Percentiles rank a stretch among this genome's conserved stretches.
Evolutionary conservation across 2,113 vertebrate genomes (phyloP).

Genomic region (Hemicordylus capensis): DNA sequence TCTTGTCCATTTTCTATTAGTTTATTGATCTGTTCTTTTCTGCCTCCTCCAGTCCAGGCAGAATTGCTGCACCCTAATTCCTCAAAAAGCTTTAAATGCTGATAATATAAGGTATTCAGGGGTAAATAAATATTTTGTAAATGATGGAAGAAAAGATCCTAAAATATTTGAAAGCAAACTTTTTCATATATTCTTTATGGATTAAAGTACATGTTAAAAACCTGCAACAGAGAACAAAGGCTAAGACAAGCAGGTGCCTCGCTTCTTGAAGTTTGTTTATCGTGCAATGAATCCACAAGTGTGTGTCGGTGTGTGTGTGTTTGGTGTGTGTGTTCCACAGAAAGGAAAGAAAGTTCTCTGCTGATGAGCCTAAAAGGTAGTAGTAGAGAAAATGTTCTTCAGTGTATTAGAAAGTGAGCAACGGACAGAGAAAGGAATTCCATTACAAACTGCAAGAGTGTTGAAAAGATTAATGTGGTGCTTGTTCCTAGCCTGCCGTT

Average conservation of each 20-base stretch:
- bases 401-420: constrained; percentile 43
- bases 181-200: not conserved
- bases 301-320: not conserved
- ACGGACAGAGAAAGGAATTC: constrained; percentile 53
- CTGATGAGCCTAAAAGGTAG: constrained; percentile 29
- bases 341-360: constrained; percentile 23
- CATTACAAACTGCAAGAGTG: constrained; percentile 41
- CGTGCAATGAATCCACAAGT: constrained; percentile 7
- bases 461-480: constrained; percentile 71
- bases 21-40: not conserved
- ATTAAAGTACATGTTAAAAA: not conserved
- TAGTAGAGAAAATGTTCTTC: constrained; percentile 40
- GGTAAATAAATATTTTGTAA: constrained; percentile 1
- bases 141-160: not conserved
- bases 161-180: not conserved
- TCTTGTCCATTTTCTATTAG: not conserved
- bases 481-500: constrained; percentile 46
- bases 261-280: constrained; percentile 10
- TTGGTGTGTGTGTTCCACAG: not conserved
- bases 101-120: not conserved
- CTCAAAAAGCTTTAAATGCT: not conserved
- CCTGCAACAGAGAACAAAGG: not conserved
- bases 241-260: not conserved
- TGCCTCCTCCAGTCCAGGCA: not conserved
- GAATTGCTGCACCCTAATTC: not conserved